Percentiles rank a stretch among this genome's conserved stretches.
These are phyloP conservation scores for Anhinga anhinga DNA, from an alignment of 2,113 vertebrate species.

Conservation along the genomic window DNA sequence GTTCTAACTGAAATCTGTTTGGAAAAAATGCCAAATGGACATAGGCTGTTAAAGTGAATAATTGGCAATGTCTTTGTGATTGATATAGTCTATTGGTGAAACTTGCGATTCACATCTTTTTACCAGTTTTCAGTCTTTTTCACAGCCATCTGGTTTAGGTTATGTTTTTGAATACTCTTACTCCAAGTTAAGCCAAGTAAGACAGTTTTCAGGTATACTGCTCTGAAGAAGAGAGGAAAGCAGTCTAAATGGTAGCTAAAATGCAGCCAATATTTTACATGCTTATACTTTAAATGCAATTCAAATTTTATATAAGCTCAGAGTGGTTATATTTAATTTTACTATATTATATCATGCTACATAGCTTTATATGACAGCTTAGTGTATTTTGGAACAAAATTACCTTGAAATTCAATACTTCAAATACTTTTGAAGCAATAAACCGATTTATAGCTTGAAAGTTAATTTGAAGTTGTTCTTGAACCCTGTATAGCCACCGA, in stretches of 20 bases:
- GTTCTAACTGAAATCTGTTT: background rate
- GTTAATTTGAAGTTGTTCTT: background rate
- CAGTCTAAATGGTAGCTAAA: background rate
- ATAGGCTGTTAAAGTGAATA: background rate
- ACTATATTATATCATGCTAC: background rate
- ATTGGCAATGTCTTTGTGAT: background rate
- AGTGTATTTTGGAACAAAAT: background rate
- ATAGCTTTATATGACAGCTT: background rate
- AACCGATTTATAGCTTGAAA: background rate
- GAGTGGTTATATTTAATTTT: background rate
- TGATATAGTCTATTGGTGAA: background rate
- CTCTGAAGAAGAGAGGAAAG: background rate
- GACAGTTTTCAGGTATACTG: background rate
- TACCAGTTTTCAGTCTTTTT: background rate
- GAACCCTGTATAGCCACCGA: background rate
- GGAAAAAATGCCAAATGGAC: slow-evolving; percentile 8
- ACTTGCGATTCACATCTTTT: background rate
- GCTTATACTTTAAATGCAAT: background rate
- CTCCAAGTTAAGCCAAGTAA: background rate
- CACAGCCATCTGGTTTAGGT: background rate
- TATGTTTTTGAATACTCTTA: background rate
- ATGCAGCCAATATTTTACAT: background rate
- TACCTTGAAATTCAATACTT: background rate
- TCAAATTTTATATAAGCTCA: background rate
- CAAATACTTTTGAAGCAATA: background rate